Conservation (phyloP, 2,113 vertebrate species). For the Tiliqua scincoides region DNA sequence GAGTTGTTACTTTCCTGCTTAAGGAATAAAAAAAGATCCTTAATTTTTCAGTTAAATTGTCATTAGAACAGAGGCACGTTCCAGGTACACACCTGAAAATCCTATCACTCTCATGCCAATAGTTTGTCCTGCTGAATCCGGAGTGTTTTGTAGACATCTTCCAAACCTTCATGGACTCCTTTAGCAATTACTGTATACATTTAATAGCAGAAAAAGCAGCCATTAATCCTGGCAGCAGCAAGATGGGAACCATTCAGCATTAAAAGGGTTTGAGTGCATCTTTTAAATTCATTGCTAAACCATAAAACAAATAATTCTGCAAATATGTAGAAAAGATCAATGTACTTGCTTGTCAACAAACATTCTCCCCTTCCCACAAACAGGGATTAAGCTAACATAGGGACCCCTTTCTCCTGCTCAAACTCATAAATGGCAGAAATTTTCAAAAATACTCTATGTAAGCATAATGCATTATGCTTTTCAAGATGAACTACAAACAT, state of each 20-base stretch:
- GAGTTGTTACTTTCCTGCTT: not conserved
- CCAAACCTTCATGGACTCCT: not conserved
- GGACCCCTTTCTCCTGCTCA: not conserved
- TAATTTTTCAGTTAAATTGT: not conserved
- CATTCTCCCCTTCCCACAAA: not conserved
- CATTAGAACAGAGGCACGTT: not conserved
- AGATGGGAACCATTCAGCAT: not conserved
- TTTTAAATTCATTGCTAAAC: not conserved
- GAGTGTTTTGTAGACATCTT: not conserved
- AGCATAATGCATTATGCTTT: not conserved
- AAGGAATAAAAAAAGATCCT: not conserved
- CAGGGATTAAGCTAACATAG: not conserved
- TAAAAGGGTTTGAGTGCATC: not conserved
- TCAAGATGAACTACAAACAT: not conserved
- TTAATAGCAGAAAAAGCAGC: not conserved
- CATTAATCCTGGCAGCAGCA: not conserved
- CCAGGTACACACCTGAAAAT: not conserved
- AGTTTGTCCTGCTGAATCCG: not conserved
- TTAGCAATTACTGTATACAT: not conserved
- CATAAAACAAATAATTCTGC: not conserved
- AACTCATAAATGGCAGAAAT: not conserved
- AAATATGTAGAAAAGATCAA: not conserved
- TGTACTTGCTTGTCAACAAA: not conserved
- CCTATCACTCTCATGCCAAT: not conserved
- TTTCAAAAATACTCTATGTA: not conserved